Conservation (phyloP, 2,888 invertebrate genomes). For the Leptarthrus brevirostris region DNA sequence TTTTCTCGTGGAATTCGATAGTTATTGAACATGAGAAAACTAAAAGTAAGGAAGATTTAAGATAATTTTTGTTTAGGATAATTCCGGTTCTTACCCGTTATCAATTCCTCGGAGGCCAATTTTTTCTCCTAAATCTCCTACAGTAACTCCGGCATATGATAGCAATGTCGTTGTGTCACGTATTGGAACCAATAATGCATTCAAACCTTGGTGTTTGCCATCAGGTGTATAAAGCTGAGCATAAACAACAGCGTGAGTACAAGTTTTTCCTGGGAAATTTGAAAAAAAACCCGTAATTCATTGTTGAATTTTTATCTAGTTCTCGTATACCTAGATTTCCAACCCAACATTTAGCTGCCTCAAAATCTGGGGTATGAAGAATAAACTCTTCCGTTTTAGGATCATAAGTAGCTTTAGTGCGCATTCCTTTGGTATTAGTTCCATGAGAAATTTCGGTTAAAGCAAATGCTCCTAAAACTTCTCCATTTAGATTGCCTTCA, state of each 20-base stretch:
- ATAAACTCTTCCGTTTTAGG: constrained; percentile 81
- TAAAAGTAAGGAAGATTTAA: constrained; percentile 58
- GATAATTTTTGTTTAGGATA: background rate
- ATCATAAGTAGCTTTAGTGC: constrained; percentile 91
- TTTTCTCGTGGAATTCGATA: constrained; percentile 83
- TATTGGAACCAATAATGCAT: constrained; percentile 89
- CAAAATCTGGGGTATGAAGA: constrained; percentile 91
- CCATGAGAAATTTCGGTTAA: constrained; percentile 95
- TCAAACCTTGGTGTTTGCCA: constrained; percentile 83
- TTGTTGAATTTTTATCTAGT: background rate
- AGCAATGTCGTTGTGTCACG: constrained; percentile 78
- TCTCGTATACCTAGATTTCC: constrained; percentile 82
- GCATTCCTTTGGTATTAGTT: constrained; percentile 90
- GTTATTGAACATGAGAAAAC: constrained; percentile 81
- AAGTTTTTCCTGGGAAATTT: constrained; percentile 72
- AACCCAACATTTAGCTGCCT: constrained; percentile 96
- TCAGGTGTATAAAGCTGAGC: constrained; percentile 88
- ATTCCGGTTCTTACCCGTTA: constrained; percentile 77
- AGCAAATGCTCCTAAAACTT: constrained; percentile 81
- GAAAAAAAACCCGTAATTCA: constrained; percentile 63
- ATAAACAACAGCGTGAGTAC: constrained; percentile 88
- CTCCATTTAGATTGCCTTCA: constrained; percentile 60
- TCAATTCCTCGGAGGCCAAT: constrained; percentile 91
- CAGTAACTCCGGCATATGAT: constrained; percentile 81
- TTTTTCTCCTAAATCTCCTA: constrained; percentile 95